Evolutionary conservation across 1,140 invertebrate genomes (phyloP).

Genomic region (Antheraea mylitta): DNA sequence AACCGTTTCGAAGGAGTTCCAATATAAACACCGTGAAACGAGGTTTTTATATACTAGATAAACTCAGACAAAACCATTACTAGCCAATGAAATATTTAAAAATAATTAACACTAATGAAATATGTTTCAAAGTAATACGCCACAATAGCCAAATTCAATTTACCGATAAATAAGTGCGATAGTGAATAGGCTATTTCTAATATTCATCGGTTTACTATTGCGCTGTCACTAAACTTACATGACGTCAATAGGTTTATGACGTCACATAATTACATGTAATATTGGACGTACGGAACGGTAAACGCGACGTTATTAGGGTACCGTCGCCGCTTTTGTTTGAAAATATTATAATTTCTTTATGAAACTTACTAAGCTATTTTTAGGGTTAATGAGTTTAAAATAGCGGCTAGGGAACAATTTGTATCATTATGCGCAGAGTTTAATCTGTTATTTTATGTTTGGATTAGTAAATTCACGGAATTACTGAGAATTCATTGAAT

Average conservation of each 20-base stretch:
- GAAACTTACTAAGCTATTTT: conserved; percentile 36
- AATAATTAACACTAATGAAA: no score
- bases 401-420: background rate
- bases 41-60: no score
- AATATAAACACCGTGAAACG: no score
- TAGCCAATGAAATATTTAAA: no score
- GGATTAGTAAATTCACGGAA: no score
- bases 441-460: background rate
- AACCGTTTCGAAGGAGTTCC: no score
- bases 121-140: background rate
- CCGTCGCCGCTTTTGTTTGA: conserved; percentile 13
- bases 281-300: conserved; percentile 20
- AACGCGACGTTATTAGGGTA: conserved; percentile 25
- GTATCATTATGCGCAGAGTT: background rate
- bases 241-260: conserved; percentile 13
- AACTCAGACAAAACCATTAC: no score
- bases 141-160: background rate
- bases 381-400: conserved; percentile 35
- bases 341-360: conserved; percentile 19
- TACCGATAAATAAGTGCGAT: background rate
- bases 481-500: no score
- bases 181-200: background rate
- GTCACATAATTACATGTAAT: conserved; percentile 29
- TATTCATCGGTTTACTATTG: background rate
- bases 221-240: background rate